Evolutionary conservation across 2,113 vertebrate genomes (phyloP).

Genomic region (Cromileptes altivelis): DNA sequence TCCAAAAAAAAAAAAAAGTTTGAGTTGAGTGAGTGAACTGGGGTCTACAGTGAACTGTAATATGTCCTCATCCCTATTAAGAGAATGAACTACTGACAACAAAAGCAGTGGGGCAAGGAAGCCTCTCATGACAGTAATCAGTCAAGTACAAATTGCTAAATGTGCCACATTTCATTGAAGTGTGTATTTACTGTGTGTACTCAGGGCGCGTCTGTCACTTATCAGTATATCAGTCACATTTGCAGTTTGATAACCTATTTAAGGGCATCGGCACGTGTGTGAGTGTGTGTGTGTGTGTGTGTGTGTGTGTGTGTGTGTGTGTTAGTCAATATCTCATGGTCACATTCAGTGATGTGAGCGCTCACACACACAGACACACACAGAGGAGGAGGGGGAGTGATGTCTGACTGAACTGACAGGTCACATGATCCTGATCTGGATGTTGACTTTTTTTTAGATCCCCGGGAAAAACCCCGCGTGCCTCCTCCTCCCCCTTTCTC

Average conservation of each 20-base stretch:
- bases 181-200: background rate
- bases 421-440: constrained; percentile 58
- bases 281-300: background rate
- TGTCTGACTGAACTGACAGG: constrained; percentile 19
- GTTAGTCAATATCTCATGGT: constrained; percentile 27
- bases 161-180: background rate
- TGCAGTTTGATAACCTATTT: constrained; percentile 24
- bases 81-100: background rate
- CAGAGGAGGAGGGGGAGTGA: background rate
- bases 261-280: background rate
- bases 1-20: too few relatives aligned
- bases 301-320: background rate
- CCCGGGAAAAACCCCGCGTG: background rate
- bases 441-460: constrained; percentile 43
- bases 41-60: too few relatives aligned
- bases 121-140: background rate
- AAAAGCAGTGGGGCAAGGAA: background rate
- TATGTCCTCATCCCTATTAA: background rate
- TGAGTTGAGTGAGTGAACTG: too few relatives aligned
- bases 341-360: background rate
- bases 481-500: constrained; percentile 11
- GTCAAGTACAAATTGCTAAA: background rate
- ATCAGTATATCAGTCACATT: constrained; percentile 29
- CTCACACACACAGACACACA: background rate
- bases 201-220: background rate